Conservation (phyloP, 2,797 vertebrate genomes). For the Vipera ursinii region DNA sequence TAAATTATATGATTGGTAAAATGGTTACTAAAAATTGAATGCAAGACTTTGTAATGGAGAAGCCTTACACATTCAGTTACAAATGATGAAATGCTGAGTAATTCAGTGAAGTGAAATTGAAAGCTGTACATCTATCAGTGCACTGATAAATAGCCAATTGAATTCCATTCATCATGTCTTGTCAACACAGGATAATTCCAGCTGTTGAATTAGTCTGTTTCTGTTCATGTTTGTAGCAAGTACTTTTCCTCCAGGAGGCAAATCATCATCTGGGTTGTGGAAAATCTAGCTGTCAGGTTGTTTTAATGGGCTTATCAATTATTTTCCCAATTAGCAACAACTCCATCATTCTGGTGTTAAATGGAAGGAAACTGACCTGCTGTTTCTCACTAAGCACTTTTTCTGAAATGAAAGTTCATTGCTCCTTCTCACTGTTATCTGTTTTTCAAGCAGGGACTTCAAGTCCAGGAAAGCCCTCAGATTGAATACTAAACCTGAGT, state of each 20-base stretch:
- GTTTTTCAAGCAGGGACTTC: not conserved
- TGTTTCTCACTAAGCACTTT: slow-evolving; percentile 24
- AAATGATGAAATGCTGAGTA: not conserved
- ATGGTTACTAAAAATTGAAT: not conserved
- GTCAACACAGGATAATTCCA: not conserved
- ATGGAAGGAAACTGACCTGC: slow-evolving; percentile 44
- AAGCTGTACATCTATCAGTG: not conserved
- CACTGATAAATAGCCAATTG: not conserved
- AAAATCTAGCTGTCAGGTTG: slow-evolving; percentile 23
- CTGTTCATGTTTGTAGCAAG: slow-evolving; percentile 19
- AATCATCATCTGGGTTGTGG: slow-evolving; percentile 17
- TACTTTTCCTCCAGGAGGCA: slow-evolving; percentile 22
- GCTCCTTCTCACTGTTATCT: not conserved
- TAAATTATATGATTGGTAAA: not conserved
- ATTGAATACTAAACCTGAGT: not conserved
- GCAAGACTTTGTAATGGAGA: not conserved
- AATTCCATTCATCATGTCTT: not conserved
- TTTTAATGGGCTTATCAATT: slow-evolving; percentile 57
- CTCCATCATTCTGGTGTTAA: slow-evolving; percentile 43
- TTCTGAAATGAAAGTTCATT: not conserved
- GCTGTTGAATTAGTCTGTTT: not conserved
- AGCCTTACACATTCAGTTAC: not conserved
- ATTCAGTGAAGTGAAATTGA: not conserved
- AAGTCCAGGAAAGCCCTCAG: not conserved
- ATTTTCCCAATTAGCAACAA: slow-evolving; percentile 44